Percentiles rank a stretch among this genome's conserved stretches.
Evolutionary conservation across 2,113 vertebrate genomes (phyloP).

Genomic region (Falco punctatus): DNA sequence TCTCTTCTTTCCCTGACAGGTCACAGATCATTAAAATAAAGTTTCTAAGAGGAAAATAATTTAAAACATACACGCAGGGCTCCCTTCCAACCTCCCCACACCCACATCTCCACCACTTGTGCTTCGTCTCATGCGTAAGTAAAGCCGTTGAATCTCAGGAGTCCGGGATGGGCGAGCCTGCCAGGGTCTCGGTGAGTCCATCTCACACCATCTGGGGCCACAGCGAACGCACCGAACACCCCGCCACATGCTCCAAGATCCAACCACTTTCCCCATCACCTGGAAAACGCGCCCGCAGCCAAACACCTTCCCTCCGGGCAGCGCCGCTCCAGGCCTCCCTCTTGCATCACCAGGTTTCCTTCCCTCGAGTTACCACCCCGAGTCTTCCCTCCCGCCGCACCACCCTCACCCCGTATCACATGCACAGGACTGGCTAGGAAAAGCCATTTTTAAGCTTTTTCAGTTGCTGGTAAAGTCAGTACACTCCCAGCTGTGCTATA

Average conservation of each 20-base stretch:
- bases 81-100: slow-evolving; percentile 46
- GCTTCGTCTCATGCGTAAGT: slow-evolving; percentile 24
- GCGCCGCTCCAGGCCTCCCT: not conserved
- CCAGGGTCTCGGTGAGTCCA: not conserved
- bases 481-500: slow-evolving; percentile 70
- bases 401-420: not conserved
- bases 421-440: slow-evolving; percentile 67
- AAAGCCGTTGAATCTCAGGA: not conserved
- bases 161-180: not conserved
- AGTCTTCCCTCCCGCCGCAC: not conserved
- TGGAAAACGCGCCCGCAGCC: not conserved
- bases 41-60: slow-evolving; percentile 73
- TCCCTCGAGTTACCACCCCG: not conserved
- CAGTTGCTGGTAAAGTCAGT: slow-evolving; percentile 63
- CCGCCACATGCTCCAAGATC: not conserved
- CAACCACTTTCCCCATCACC: not conserved
- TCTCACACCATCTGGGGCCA: not conserved
- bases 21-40: slow-evolving; percentile 79
- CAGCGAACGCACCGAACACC: not conserved
- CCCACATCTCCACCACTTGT: slow-evolving; percentile 45
- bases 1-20: slow-evolving; percentile 76
- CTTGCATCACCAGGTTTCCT: not conserved
- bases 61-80: slow-evolving; percentile 57
- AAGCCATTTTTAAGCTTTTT: not conserved
- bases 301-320: not conserved